Conservation (phyloP, 2,888 invertebrate species). For the Lingula anatina region DNA sequence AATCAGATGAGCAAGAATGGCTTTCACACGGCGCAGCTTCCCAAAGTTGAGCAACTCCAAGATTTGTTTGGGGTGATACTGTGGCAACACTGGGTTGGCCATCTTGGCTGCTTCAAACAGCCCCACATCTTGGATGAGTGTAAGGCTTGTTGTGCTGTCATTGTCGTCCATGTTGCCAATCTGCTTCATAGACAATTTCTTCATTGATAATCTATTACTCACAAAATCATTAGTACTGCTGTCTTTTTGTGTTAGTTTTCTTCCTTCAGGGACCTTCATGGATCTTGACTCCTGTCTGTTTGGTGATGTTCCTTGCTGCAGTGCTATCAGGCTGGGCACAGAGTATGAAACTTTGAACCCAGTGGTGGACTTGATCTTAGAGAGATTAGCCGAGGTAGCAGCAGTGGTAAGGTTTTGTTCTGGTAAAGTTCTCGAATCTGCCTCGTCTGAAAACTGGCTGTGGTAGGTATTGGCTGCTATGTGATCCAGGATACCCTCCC, state of each 20-base stretch:
- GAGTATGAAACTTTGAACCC: slow-evolving; percentile 31
- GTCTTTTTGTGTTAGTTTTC: slow-evolving; percentile 6
- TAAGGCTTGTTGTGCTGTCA: slow-evolving; percentile 35
- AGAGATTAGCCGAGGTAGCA: slow-evolving; percentile 14
- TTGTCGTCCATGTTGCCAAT: slow-evolving; percentile 19
- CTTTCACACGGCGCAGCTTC: slow-evolving; percentile 93
- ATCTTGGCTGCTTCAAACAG: slow-evolving; percentile 95
- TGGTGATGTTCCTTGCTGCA: not conserved
- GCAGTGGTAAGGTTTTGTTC: slow-evolving; percentile 30
- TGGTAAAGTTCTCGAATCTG: slow-evolving; percentile 30
- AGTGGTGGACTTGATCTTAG: slow-evolving; percentile 22
- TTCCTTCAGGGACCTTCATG: not conserved
- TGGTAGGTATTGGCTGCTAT: too few species aligned
- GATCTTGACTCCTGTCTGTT: not conserved
- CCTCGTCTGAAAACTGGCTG: not conserved
- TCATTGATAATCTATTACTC: not conserved
- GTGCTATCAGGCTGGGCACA: slow-evolving; percentile 26
- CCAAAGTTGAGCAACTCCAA: slow-evolving; percentile 98
- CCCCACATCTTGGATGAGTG: slow-evolving; percentile 49
- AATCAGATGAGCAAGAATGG: slow-evolving; percentile 93
- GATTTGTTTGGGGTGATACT: slow-evolving; percentile 97
- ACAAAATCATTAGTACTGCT: not conserved
- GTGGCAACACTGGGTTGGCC: slow-evolving; percentile 95
- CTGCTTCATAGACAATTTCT: not conserved
- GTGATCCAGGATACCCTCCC: not conserved